A percentile compares a stretch with the other conserved stretches of the same genome.
These are phyloP conservation scores for Paraplagusia blochii DNA, from an alignment of 2,113 vertebrate species.

Conservation along the genomic window DNA sequence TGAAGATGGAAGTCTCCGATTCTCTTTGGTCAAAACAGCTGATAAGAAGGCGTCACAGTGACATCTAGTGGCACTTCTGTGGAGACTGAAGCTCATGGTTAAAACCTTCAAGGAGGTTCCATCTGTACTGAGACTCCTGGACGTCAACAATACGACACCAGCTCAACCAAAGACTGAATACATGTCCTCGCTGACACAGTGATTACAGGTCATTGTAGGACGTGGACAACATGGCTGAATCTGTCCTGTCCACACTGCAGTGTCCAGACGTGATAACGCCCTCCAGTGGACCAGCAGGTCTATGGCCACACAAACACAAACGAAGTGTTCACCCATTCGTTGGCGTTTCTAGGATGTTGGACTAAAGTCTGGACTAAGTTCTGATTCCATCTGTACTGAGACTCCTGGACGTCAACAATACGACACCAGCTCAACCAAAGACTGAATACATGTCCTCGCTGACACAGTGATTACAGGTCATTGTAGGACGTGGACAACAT, in stretches of 20 bases:
- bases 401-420: slow-evolving; percentile 49
- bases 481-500: slow-evolving; percentile 40
- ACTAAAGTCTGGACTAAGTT: too few relatives aligned
- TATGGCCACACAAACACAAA: neutral
- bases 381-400: slow-evolving; percentile 45
- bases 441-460: neutral
- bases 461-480: slow-evolving; percentile 14
- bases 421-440: too few relatives aligned
- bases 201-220: slow-evolving; percentile 15
- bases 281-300: slow-evolving; percentile 1
- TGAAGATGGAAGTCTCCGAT: too few relatives aligned
- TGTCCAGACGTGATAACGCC: slow-evolving; percentile 57
- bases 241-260: slow-evolving; percentile 55
- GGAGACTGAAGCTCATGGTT: too few relatives aligned
- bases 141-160: too few relatives aligned
- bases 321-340: too few relatives aligned
- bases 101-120: too few relatives aligned
- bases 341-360: too few relatives aligned
- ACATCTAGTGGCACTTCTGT: too few relatives aligned
- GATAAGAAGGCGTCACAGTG: too few relatives aligned
- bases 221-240: slow-evolving; percentile 59
- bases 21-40: too few relatives aligned
- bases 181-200: slow-evolving; percentile 14
- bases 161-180: too few relatives aligned
- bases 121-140: slow-evolving; percentile 53